Conservation (phyloP, 2,888 invertebrate genomes). For the Scelioninae gen. 2 region DNA sequence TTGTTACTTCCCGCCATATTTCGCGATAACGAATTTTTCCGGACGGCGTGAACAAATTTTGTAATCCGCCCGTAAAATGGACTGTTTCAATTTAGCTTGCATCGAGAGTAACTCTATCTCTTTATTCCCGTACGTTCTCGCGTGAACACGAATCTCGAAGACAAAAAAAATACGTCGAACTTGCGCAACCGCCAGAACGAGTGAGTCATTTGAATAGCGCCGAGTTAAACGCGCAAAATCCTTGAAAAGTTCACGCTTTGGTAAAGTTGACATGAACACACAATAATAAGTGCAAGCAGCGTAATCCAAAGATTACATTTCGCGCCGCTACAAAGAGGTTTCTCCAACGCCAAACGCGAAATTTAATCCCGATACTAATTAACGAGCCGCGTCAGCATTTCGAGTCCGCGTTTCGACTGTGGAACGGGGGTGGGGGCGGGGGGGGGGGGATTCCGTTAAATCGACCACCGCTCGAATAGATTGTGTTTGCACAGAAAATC, state of each 20-base stretch:
- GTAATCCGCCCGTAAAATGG: neutral
- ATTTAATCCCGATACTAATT: constrained; percentile 21
- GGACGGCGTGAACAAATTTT: no score
- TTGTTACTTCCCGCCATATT: no score
- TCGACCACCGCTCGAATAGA: constrained; percentile 2
- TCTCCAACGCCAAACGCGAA: constrained; percentile 30
- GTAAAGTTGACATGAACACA: constrained; percentile 34
- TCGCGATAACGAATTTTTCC: no score
- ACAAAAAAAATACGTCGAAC: constrained; percentile 42
- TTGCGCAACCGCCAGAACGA: constrained; percentile 56
- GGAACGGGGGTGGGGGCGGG: neutral
- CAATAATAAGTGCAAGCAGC: constrained; percentile 35
- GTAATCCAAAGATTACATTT: constrained; percentile 39
- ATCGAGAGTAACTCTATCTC: constrained; percentile 42
- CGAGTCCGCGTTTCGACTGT: neutral
- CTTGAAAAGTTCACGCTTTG: constrained; percentile 53
- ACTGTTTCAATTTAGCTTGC: constrained; percentile 12
- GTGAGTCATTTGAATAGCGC: constrained; percentile 52
- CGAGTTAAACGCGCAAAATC: constrained; percentile 45
- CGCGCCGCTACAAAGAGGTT: constrained; percentile 29
- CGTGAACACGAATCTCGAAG: constrained; percentile 37
- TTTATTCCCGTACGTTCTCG: constrained; percentile 20
- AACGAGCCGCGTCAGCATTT: constrained; percentile 3
- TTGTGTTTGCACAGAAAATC: constrained; percentile 4
- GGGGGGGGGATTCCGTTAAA: no score